A percentile compares a stretch with the other conserved stretches of the same genome.
Conservation (phyloP, 1,140 invertebrate genomes). For the Drosophila orosa region DNA sequence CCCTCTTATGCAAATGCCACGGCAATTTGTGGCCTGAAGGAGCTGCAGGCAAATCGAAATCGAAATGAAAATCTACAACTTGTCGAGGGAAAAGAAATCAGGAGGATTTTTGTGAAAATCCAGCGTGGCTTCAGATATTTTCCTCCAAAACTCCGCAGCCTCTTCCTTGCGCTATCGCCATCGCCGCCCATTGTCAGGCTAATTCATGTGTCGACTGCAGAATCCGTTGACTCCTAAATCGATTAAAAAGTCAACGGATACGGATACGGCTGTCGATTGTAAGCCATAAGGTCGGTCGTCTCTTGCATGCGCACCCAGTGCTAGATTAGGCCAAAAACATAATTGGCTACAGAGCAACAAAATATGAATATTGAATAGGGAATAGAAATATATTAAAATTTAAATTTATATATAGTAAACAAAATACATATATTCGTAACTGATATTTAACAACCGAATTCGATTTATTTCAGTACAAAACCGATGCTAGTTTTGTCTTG, state of each 20-base stretch:
- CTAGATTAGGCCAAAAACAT: constrained; percentile 25
- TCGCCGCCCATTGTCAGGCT: constrained; percentile 66
- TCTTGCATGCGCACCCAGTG: not conserved
- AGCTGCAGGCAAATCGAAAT: constrained; percentile 62
- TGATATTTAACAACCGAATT: not conserved
- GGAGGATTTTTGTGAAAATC: constrained; percentile 40
- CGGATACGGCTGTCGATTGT: constrained; percentile 33
- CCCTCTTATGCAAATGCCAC: constrained; percentile 59
- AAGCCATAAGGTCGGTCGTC: constrained; percentile 26
- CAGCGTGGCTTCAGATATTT: constrained; percentile 17
- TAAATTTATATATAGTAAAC: not conserved
- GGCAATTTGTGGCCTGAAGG: constrained; percentile 54
- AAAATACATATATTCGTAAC: not conserved
- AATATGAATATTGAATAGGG: not conserved
- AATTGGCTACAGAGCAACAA: constrained; percentile 24
- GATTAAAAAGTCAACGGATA: constrained; percentile 73
- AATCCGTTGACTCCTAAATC: constrained; percentile 65
- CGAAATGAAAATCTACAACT: constrained; percentile 79
- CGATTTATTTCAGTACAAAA: too few relatives aligned
- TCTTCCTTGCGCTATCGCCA: constrained; percentile 42
- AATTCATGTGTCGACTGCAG: constrained; percentile 81
- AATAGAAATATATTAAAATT: not conserved
- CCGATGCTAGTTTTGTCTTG: not conserved
- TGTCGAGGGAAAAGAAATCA: constrained; percentile 33
- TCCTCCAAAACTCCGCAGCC: constrained; percentile 11